These are phyloP conservation scores for Melipona bicolor DNA, from an alignment of 2,888 invertebrate species.

Conservation along the genomic window DNA sequence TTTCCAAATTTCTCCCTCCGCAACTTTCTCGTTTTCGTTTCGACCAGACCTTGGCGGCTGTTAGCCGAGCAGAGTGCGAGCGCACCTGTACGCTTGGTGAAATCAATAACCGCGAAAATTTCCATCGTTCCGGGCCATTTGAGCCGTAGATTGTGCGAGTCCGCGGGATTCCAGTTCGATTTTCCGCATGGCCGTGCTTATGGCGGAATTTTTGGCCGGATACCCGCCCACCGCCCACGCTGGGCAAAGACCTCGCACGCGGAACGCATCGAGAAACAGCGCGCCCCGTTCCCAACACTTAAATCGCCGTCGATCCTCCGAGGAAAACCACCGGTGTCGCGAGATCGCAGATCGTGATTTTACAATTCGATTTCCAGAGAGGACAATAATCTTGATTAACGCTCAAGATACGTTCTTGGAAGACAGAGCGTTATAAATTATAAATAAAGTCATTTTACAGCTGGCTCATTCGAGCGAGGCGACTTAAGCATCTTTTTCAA, in stretches of 20 bases:
- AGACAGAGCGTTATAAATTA: too few relatives aligned
- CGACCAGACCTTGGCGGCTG: neutral
- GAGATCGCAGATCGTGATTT: neutral
- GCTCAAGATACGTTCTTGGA: too few relatives aligned
- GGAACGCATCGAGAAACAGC: conserved; percentile 28
- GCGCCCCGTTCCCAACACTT: neutral
- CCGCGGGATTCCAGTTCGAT: conserved; percentile 76
- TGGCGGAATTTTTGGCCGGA: conserved; percentile 66
- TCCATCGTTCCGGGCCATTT: conserved; percentile 75
- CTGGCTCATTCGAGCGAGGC: too few relatives aligned
- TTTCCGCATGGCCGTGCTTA: conserved; percentile 73
- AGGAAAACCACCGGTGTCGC: neutral
- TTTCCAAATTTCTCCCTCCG: conserved; percentile 21
- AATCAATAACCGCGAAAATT: conserved; percentile 77
- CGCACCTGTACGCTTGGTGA: conserved; percentile 70
- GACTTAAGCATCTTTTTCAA: too few relatives aligned
- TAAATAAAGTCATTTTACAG: too few relatives aligned
- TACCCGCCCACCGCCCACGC: neutral
- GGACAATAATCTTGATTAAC: too few relatives aligned
- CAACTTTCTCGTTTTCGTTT: conserved; percentile 32
- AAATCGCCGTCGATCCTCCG: neutral
- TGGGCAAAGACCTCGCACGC: conserved; percentile 19
- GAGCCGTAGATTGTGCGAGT: conserved; percentile 71
- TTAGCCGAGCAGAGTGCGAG: conserved; percentile 55
- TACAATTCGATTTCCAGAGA: too few relatives aligned